A percentile compares a stretch with the other conserved stretches of the same genome.
Evolutionary conservation across 2,797 vertebrate genomes (phyloP).

Genomic region (Falco rusticolus): DNA sequence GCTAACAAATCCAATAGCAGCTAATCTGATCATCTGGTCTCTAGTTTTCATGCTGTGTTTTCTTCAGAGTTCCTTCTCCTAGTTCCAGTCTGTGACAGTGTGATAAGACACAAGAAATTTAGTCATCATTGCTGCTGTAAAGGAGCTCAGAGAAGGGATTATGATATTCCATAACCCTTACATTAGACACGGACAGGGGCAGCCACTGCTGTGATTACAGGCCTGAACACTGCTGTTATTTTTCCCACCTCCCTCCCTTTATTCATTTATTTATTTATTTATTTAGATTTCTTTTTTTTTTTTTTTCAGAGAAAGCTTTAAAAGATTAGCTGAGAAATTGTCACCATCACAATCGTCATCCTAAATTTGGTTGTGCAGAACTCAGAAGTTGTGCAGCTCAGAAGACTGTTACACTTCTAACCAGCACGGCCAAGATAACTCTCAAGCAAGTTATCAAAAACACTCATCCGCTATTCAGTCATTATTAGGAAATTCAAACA

Average conservation of each 20-base stretch:
- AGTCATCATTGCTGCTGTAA: slow-evolving; percentile 92
- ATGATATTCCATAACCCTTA: slow-evolving; percentile 95
- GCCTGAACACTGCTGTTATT: slow-evolving; percentile 76
- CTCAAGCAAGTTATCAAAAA: not conserved
- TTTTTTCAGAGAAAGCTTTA: slow-evolving; percentile 82
- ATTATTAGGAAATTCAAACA: slow-evolving; percentile 41
- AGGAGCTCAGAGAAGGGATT: slow-evolving; percentile 94
- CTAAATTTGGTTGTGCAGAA: not conserved
- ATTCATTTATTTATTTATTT: slow-evolving; percentile 57
- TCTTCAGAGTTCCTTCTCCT: slow-evolving; percentile 90
- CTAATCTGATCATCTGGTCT: slow-evolving; percentile 96
- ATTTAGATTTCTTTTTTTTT: not conserved
- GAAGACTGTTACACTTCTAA: slow-evolving; percentile 1
- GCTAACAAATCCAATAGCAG: slow-evolving; percentile 93
- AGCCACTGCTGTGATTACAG: slow-evolving; percentile 82
- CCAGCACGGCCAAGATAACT: not conserved
- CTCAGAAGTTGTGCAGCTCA: slow-evolving; percentile 10
- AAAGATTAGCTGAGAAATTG: slow-evolving; percentile 83
- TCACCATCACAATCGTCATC: slow-evolving; percentile 75
- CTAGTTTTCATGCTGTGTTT: slow-evolving; percentile 94
- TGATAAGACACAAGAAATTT: slow-evolving; percentile 99
- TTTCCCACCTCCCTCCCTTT: slow-evolving; percentile 57
- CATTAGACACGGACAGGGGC: slow-evolving; percentile 93
- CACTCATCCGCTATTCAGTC: not conserved
- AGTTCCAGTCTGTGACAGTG: slow-evolving; percentile 95